These are phyloP conservation scores for Myotis lucifugus DNA, from an alignment of 2,113 vertebrate species.

Conservation along the genomic window DNA sequence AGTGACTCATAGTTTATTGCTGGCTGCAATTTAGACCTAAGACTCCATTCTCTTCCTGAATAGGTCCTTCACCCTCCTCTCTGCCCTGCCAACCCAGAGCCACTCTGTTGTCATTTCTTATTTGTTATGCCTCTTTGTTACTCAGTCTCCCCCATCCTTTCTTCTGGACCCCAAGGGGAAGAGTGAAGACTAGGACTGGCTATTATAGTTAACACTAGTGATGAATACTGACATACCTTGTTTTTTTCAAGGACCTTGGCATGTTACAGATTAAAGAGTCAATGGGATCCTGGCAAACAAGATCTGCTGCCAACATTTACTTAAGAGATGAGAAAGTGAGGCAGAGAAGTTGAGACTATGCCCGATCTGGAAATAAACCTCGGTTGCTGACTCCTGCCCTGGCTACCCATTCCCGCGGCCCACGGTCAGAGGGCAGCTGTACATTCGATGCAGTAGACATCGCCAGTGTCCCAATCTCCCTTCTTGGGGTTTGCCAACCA, in stretches of 20 bases:
- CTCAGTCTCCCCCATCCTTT: not conserved
- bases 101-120: not conserved
- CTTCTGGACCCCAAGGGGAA: not conserved
- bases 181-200: not conserved
- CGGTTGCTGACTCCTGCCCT: not conserved
- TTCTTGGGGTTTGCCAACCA: not conserved
- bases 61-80: slow-evolving; percentile 24
- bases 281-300: not conserved
- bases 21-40: slow-evolving; percentile 8
- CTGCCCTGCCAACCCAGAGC: not conserved
- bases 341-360: not conserved
- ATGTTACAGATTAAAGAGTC: not conserved
- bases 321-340: not conserved
- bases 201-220: not conserved
- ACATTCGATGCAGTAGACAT: rapidly evolving
- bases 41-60: slow-evolving; percentile 61
- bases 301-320: not conserved
- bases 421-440: not conserved
- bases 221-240: not conserved
- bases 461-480: not conserved
- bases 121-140: not conserved
- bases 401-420: not conserved
- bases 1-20: slow-evolving; percentile 42
- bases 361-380: not conserved
- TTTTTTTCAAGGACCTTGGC: not conserved